Percentiles rank a stretch among this genome's conserved stretches.
Evolutionary conservation across 2,888 invertebrate genomes (phyloP).

Genomic region (Drosophila percnosoma): DNA sequence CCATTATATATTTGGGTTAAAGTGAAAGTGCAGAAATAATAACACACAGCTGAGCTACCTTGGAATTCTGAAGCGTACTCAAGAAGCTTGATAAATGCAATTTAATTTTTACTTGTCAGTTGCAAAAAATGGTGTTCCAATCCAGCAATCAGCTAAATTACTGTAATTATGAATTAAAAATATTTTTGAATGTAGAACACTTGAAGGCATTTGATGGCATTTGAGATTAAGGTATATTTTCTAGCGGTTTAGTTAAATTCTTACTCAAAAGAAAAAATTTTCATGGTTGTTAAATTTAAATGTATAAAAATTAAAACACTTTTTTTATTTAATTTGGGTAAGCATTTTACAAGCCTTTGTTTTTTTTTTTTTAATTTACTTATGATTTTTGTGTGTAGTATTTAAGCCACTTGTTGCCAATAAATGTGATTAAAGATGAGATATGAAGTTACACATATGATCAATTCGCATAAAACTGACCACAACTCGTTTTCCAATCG

Average conservation of each 20-base stretch:
- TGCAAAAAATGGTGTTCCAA: conserved; percentile 1
- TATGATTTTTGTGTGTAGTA: background rate
- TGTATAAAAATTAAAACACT: background rate
- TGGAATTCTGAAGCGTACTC: conserved; percentile 7
- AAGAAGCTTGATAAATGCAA: conserved; percentile 6
- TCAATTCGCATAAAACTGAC: conserved; percentile 39
- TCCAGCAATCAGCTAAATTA: conserved; percentile 1
- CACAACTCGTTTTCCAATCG: conserved; percentile 28
- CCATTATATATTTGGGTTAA: conserved; percentile 58
- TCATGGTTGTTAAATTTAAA: background rate
- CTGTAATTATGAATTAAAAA: conserved; percentile 1
- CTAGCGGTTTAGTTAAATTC: background rate
- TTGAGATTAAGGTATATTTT: background rate
- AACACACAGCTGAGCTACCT: conserved; percentile 2
- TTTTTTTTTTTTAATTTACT: background rate
- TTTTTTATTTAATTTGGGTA: background rate
- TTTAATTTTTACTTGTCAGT: conserved; percentile 1
- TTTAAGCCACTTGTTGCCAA: background rate
- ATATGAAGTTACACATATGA: conserved; percentile 12
- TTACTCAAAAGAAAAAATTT: background rate
- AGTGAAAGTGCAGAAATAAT: conserved; percentile 75
- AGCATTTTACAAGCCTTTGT: background rate
- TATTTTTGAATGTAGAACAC: conserved; percentile 4
- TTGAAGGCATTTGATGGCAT: background rate
- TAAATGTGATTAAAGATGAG: background rate